Base-by-base conservation (phyloP, 2,888 invertebrate species). In the Rhodophaea formosa region DNA sequence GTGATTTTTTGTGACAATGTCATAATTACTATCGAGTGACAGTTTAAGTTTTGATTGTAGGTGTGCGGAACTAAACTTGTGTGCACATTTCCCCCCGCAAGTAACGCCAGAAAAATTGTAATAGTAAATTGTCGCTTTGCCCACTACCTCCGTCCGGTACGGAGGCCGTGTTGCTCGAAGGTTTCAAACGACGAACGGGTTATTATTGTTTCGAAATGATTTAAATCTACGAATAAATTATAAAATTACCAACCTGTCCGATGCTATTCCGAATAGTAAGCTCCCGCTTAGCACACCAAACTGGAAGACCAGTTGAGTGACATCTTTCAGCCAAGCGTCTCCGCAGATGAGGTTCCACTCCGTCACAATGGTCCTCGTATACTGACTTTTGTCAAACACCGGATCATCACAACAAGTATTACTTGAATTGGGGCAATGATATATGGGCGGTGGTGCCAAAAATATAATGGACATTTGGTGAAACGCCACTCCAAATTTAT, bases 301-400 rank as follows among this genome's bases (percentile, higher is more conserved):
- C 94, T 96, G 96, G 58, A 95, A 94, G 56, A 95, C 81, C 17
- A 94, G 94, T 82, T 96, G 96, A 0, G 94, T 94, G 15, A 95
- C 82, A 72, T 94, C 94, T 39, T 93, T 93, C 59, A 95, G 82
- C 81, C 94, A 93, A 3, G 89, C 82, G 23, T 89, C 91, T 35
- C 92, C 87, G 75, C 96, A 96, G 16, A 95, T 94, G 60, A 96
- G 85, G 75, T 94, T 91, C 95, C 95, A 96, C 92, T 96, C 94
- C 2, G 93, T 94, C 35, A 93, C 88, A 47, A 96, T 94, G 0
- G 95, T 96, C 67, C 93, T 93, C 6, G 89, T 82, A 74, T 95
- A 96, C 49, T 93, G 71, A 39, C 89, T 91, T 66, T 82, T 93
- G 72, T 95, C 92, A 72, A 92, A 95, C 7, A 91, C 80, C 57